Conservation (phyloP, 2,797 vertebrate genomes). For the Acanthornis magna region DNA sequence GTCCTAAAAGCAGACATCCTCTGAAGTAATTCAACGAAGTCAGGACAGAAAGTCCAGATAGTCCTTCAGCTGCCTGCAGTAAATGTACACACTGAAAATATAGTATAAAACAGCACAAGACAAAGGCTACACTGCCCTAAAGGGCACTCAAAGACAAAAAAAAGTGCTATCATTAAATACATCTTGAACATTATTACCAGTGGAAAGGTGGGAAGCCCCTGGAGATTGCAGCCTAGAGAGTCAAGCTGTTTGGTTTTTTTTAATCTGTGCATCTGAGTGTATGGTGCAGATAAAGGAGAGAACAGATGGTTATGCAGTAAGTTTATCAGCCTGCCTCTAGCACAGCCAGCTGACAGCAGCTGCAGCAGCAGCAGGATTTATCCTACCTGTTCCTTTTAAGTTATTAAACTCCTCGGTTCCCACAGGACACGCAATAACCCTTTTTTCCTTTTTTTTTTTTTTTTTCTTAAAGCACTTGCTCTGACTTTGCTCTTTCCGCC, state of each 20-base stretch:
- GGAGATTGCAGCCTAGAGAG: background rate
- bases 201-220: background rate
- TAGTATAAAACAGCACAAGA: background rate
- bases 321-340: background rate
- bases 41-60: background rate
- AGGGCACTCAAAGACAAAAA: background rate
- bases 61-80: background rate
- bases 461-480: background rate
- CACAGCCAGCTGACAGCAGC: background rate
- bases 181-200: background rate
- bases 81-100: background rate
- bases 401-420: background rate
- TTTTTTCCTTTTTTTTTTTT: background rate
- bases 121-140: background rate
- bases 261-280: background rate
- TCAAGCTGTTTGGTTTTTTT: background rate
- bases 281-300: background rate
- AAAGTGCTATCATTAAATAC: background rate
- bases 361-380: background rate
- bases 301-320: background rate
- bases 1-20: background rate
- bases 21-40: background rate
- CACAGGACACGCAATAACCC: background rate
- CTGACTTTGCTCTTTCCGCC: background rate
- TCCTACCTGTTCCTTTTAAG: background rate